Conservation (phyloP, 2,797 vertebrate species). For the Mustela erminea region DNA sequence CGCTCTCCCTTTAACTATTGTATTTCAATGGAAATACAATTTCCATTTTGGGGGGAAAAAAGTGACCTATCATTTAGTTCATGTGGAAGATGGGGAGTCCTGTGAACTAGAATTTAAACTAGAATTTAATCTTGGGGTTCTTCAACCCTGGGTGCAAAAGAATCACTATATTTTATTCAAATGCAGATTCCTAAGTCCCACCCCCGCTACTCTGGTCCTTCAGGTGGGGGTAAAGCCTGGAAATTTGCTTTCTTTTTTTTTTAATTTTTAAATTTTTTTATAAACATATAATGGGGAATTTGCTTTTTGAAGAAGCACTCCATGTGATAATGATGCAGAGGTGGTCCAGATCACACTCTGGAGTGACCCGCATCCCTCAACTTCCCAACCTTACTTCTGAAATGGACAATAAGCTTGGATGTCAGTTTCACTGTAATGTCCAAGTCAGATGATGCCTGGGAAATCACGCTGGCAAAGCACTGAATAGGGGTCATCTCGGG, state of each 20-base stretch:
- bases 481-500: background rate
- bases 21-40: background rate
- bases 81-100: background rate
- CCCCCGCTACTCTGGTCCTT: background rate
- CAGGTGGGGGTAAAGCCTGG: background rate
- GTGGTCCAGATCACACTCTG: background rate
- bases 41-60: background rate
- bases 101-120: conserved; percentile 1
- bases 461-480: background rate
- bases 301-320: background rate
- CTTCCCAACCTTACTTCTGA: background rate
- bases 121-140: background rate
- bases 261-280: too few relatives aligned
- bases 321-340: background rate
- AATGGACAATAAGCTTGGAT: background rate
- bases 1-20: background rate
- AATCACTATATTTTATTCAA: background rate
- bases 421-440: background rate
- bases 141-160: background rate
- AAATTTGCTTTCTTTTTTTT: background rate
- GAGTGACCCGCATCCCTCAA: background rate
- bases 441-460: background rate
- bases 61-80: background rate
- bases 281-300: background rate
- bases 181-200: background rate